Base-by-base conservation (phyloP, 2,888 invertebrate genomes). In the Andrena camellia region DNA sequence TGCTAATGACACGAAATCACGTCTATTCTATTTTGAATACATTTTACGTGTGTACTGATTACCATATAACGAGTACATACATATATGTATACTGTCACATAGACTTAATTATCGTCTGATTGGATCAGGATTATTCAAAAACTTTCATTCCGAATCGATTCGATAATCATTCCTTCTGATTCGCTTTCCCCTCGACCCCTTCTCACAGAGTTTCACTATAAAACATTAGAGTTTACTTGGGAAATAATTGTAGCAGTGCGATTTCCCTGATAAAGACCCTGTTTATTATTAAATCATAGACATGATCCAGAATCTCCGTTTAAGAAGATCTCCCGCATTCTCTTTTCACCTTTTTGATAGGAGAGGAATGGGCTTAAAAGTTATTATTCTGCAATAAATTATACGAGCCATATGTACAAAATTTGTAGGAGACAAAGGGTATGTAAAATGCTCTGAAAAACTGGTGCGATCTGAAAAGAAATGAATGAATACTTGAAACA, bases 391-490 rank as follows among this genome's bases (percentile, higher is more conserved):
- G 95, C 83, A 98, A 94, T 81, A 98, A 95, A 94, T 97, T 97
- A 90, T 98, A 96, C 88, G 96, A 96, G 6, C 96, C 97, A 91
- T 96, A 97, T 20, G 95, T 95, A 69, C 96, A 96, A 92, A 96
- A 96, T 88, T 95, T 95, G 88, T 95, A 95, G 13, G 97, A 96
- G 31, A 97, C 88, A 91, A 96, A 96, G 64, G 99, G 98, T 93
- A 99, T 95, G 94, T 97, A 98, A 93, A 99, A 99, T 3, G 98
- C 97, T 92, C 99, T 95, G 89, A 97, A 97, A 70, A 98, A 94
- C 87, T 95, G 95, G 92, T 97, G 96, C 0, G 98, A 98, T 69
- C 95, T 95, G 90, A 78, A 93, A 91, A 35, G 59, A 17, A 75
- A 72, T 70, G 75, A 5, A 50, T 31, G 42, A 60, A 64, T 52